Evolutionary conservation across 2,113 vertebrate genomes (phyloP).

Genomic region (Bothrops jararaca): DNA sequence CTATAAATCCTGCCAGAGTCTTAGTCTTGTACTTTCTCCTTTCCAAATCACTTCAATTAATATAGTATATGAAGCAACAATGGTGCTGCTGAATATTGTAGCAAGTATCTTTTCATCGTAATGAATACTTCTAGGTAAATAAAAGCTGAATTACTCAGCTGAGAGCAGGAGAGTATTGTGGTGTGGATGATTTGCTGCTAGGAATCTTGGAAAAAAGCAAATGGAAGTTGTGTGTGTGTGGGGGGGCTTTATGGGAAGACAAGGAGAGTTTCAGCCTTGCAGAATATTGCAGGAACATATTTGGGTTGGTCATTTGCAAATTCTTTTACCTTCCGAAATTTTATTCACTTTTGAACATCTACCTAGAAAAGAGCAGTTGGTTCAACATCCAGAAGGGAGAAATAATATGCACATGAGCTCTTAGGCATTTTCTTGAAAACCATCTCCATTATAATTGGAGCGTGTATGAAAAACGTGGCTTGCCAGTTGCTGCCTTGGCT

Average conservation of each 20-base stretch:
- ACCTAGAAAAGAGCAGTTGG: background rate
- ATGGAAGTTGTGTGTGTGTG: background rate
- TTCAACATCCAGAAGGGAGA: background rate
- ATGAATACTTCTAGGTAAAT: constrained; percentile 63
- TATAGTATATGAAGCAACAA: constrained; percentile 50
- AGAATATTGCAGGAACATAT: background rate
- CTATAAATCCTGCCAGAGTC: constrained; percentile 57
- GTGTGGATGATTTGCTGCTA: constrained; percentile 22
- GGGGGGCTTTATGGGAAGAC: background rate
- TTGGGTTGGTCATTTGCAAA: background rate
- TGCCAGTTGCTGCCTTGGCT: background rate
- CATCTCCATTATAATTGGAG: background rate
- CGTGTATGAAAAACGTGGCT: background rate
- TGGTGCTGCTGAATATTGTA: constrained; percentile 58
- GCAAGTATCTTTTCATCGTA: constrained; percentile 59
- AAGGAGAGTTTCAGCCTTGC: background rate
- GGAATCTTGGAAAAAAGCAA: constrained; percentile 16
- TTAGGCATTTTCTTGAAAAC: background rate
- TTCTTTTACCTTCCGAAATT: background rate
- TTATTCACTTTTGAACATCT: background rate
- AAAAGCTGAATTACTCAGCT: constrained; percentile 58
- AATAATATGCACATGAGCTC: background rate
- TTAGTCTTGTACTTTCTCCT: constrained; percentile 59
- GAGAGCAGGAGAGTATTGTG: constrained; percentile 58
- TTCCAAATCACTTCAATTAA: constrained; percentile 67